Evolutionary conservation across 2,888 invertebrate genomes (phyloP), one percentile per base, ranked within the genome.

Genomic region (Tachystola acroxantha): DNA sequence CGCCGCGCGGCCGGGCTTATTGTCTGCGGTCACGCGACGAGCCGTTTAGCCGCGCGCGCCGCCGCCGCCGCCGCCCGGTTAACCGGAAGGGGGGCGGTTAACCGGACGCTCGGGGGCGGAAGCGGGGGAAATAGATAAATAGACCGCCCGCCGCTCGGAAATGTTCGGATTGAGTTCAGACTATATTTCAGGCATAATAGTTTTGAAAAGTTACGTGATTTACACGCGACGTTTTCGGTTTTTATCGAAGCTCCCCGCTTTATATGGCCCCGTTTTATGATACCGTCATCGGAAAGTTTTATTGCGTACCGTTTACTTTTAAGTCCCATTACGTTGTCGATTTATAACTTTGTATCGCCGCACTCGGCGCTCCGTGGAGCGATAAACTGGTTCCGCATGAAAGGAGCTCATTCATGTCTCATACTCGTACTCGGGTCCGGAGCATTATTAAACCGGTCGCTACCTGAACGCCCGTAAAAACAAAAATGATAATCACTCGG

Each of bases 11-110:
- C 16, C 77, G 80, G 82, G 82, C 85, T 86, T 84, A 86, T 86
- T 86, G 85, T 85, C 85, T 86, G 85, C 84, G 85, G 85, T 86
- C 85, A 85, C 85, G 85, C 85, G 84, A 86, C 85, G 84, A 86
- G 84, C 85, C 84, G 85, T 85, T 86, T 85, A 86, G 85, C 84
- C 84, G 84, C 75, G 77, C 76, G 70, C 78, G 72, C 76, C 70
- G 71, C 72, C 19, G 67, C 70, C 70, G 25, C 25, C 20, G 67
- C 76, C 80, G 75, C 80, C 81, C 82, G 85, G 84, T 82, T 84
- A 85, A 84, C 85, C 84, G 84, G 84, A 82, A 79, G 85, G 82
- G 84, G 81, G 85, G 81, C 77, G 85, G 85, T 85, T 85, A 84
- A 85, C 84, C 85, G 85, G 85, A 82, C 84, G 82, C 75, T 72